Base-by-base conservation (phyloP, 1,140 invertebrate species). In the Steinernema feltiae region DNA sequence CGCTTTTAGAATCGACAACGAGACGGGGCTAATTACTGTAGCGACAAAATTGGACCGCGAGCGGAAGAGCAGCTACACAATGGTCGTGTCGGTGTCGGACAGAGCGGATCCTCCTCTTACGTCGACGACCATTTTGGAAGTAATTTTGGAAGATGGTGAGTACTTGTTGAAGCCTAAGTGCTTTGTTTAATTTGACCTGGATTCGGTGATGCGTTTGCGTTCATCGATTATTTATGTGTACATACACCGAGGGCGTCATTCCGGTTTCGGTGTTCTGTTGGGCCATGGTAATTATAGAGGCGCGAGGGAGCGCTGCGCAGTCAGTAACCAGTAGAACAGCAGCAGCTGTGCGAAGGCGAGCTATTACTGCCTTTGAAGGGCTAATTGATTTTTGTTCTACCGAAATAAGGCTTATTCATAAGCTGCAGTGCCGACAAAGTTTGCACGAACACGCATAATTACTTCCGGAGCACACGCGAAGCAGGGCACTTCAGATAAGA, bases 41-140 rank as follows among this genome's bases (percentile, higher is more conserved):
- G 91, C 93, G 0, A 88, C 92, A 46, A 90, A 91, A 78, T 88
- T 97, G 69, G 94, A 97, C 83, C 89, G 94, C 41, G 96, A 99
- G 88, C 86, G 90, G 3, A 90, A 89, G 63, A 90, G 91, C n/a
- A 92, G 90, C 82, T 97, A 95, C 87, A 90, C 90, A 0, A 87
- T 98, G 18, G 88, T 90, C 74, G 89, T 98, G 1, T 92, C 90
- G 2, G 95, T 94, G 3, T 91, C 90, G 31, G 93, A 98, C 87
- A 92, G 94, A 87, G 95, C 95, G 7, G 91, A 91, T 17, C 93
- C 93, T 1, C 90, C 92, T 0, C 89, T 92, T 30, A 92, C 92
- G 48, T 92, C 94, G 0, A 91, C 91, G 21, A 91, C 93, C 0
- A 91, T 91, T 72, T 90, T 98, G 1, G 87, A 91, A 69, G 90